A percentile compares a stretch with the other conserved stretches of the same genome.
Evolutionary conservation across 1,140 invertebrate species (phyloP).

Genomic region (Aphelinus certus): DNA sequence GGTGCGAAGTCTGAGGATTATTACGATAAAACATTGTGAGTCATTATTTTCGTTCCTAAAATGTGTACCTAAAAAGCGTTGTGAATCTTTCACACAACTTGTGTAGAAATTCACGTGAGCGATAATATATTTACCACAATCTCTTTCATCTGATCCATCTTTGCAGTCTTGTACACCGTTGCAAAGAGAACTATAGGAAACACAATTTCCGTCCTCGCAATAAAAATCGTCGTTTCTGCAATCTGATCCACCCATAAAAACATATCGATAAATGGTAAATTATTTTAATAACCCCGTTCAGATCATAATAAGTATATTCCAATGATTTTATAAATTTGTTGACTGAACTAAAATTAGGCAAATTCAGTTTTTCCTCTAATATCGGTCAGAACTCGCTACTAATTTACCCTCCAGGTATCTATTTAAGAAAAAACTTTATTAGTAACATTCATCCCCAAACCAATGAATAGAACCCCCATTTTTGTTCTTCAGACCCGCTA

Average conservation of each 20-base stretch:
- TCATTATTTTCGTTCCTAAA: background rate
- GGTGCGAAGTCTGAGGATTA: slow-evolving; percentile 61
- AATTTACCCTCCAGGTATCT: too few relatives aligned
- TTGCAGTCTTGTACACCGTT: slow-evolving; percentile 75
- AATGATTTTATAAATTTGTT: too few relatives aligned
- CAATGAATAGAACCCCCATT: too few relatives aligned
- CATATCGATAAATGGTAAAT: slow-evolving; percentile 42
- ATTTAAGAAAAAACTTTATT: too few relatives aligned
- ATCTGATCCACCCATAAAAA: slow-evolving; percentile 64
- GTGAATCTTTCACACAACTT: background rate
- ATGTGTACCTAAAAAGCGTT: slow-evolving; percentile 19
- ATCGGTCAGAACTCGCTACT: too few relatives aligned
- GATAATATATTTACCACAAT: slow-evolving; percentile 75
- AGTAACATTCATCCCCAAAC: too few relatives aligned
- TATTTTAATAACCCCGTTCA: too few relatives aligned
- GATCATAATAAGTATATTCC: too few relatives aligned
- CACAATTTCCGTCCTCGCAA: slow-evolving; percentile 75
- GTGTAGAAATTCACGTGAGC: slow-evolving; percentile 1
- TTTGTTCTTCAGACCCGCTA: too few relatives aligned
- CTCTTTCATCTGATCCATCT: slow-evolving; percentile 77
- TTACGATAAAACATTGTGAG: slow-evolving; percentile 49
- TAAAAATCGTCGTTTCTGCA: slow-evolving; percentile 73
- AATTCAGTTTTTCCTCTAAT: too few relatives aligned
- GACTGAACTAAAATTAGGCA: too few relatives aligned
- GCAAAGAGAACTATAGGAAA: slow-evolving; percentile 71